A percentile compares a stretch with the other conserved stretches of the same genome.
Conservation (phyloP, 2,888 invertebrate species). For the Andrena bucephala region DNA sequence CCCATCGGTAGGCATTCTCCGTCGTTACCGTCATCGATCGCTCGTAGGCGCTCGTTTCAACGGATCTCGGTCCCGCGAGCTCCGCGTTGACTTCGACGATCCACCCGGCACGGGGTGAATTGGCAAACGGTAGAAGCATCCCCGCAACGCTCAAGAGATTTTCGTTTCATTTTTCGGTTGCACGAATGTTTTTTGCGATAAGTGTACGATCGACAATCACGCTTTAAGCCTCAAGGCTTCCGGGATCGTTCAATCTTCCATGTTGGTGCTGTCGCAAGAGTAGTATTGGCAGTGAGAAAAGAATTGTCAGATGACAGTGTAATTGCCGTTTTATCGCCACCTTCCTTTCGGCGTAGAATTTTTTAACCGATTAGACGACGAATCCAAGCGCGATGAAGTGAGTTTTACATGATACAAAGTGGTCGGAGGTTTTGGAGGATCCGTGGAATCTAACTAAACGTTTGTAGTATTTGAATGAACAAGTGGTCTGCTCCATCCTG, state of each 20-base stretch:
- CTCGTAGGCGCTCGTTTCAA: constrained; percentile 22
- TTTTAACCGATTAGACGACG: background rate
- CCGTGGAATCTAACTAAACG: background rate
- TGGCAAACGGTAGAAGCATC: constrained; percentile 42
- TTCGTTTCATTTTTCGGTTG: constrained; percentile 12
- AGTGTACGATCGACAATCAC: constrained; percentile 81
- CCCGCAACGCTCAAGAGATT: background rate
- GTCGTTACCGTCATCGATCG: constrained; percentile 12
- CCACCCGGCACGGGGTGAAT: constrained; percentile 32
- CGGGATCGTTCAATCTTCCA: constrained; percentile 59
- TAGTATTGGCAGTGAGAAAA: constrained; percentile 29
- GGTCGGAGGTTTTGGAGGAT: background rate
- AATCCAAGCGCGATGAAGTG: constrained; percentile 5
- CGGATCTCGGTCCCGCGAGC: constrained; percentile 35
- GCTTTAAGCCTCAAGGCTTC: constrained; percentile 76
- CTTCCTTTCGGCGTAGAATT: constrained; percentile 3
- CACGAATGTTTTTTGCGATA: constrained; percentile 42
- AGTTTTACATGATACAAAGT: constrained; percentile 36
- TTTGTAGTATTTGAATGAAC: background rate
- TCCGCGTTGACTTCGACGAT: constrained; percentile 55
- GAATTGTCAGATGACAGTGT: constrained; percentile 16
- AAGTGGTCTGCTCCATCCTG: background rate
- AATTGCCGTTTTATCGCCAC: constrained; percentile 24
- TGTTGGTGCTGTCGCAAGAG: constrained; percentile 44
- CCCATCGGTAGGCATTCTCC: constrained; percentile 6